Evolutionary conservation across 2,113 vertebrate genomes (phyloP), one percentile per base, ranked within the genome.

Genomic region (Platysteira castanea): DNA sequence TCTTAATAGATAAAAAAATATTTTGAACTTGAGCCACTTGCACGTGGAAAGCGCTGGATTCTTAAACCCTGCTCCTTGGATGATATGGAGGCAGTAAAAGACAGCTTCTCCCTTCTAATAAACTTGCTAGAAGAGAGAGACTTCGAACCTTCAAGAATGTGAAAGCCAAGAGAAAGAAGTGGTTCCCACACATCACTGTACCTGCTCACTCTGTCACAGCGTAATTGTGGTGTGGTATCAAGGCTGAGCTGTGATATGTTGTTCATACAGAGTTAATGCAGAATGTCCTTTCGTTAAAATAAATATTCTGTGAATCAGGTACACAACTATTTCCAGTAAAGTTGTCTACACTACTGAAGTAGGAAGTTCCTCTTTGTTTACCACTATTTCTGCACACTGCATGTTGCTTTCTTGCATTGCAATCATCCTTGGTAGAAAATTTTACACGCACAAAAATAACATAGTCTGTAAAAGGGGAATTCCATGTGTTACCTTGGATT

Each of bases 11-110:
- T 99, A 76, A 99, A 99, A 98, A 99, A 99, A 93, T 99, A 99
- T 96, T 99, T 99, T 95, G 99, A 99, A 98, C 98, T 99, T 98
- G 99, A 99, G 97, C 99, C 99, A 13, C 98, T 99, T 97, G 99
- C 99, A 68, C 97, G 98, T 84, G 99, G 99, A 79, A 99, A 99
- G 94, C 98, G 99, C 92, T 99, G 99, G 99, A 99, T 99, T 96
- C 98, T 99, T 93, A 99, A 99, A 69, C 98, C 99, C 61, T 99
- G 99, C 96, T 98, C 98, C 33, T 96, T 98, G 89, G 99, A 99
- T 95, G 98, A 99, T 97, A 97, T 98, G 98, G 99, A 99, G 31
- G 98, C 98, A 10, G 98, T 99, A 98, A 99, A 98, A 98, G 99
- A 99, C 97, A 99, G 98, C 98, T 99, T 99, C 93, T 97, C 97